Percentiles rank a stretch among this genome's conserved stretches.
These are phyloP conservation scores for Grallaria varia DNA, from an alignment of 2,113 vertebrate genomes.

Conservation along the genomic window DNA sequence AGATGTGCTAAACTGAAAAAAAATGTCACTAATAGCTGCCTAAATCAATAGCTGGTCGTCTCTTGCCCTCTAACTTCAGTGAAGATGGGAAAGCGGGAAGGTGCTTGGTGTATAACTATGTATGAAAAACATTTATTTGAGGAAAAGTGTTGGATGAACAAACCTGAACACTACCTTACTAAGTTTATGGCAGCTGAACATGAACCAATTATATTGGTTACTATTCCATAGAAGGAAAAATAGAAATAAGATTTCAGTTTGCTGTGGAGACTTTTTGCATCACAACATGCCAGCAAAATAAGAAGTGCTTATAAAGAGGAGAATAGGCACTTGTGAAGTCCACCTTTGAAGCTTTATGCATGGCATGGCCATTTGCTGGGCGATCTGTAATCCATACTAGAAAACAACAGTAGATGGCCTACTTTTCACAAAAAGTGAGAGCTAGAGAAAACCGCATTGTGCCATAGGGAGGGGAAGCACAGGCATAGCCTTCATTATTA, in stretches of 20 bases:
- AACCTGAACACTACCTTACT: neutral
- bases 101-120: neutral
- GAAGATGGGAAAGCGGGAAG: neutral
- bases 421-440: constrained; percentile 74
- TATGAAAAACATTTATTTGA: neutral
- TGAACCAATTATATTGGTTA: neutral
- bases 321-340: neutral
- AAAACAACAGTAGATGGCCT: constrained; percentile 79
- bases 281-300: neutral
- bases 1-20: constrained; percentile 39
- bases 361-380: neutral
- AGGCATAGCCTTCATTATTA: constrained; percentile 40
- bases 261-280: neutral
- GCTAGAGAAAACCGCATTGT: constrained; percentile 13
- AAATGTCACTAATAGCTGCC: neutral
- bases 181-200: neutral
- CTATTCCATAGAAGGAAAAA: neutral
- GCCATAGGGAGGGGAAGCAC: constrained; percentile 31
- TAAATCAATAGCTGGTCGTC: neutral
- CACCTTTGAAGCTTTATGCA: neutral
- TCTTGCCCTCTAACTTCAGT: neutral
- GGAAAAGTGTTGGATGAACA: neutral
- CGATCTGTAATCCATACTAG: constrained; percentile 60
- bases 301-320: neutral
- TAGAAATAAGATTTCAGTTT: neutral